Evolutionary conservation across 1,140 invertebrate genomes (phyloP).

Genomic region (Thaumatotibia leucotreta): DNA sequence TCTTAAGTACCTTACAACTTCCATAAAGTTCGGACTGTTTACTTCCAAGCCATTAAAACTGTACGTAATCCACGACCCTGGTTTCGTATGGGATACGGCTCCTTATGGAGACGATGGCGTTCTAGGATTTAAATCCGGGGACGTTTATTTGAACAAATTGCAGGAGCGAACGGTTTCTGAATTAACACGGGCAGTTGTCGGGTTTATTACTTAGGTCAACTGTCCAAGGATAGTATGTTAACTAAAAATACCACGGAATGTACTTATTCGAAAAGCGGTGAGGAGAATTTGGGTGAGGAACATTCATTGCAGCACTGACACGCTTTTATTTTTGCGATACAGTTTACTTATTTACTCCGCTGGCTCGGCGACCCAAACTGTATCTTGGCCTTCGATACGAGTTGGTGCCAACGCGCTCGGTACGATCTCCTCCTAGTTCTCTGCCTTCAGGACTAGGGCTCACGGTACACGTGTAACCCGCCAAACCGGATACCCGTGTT

Average conservation of each 20-base stretch:
- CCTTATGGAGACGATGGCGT: background rate
- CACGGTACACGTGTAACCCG: no score
- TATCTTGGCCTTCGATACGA: no score
- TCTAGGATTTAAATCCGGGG: background rate
- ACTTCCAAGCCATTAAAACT: background rate
- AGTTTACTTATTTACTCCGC: no score
- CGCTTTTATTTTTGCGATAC: no score
- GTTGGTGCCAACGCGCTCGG: no score
- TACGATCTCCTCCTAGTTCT: no score
- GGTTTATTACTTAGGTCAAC: background rate
- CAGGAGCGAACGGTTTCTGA: background rate
- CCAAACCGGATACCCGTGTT: no score
- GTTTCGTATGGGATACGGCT: background rate
- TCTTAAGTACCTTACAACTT: background rate
- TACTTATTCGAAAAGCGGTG: no score
- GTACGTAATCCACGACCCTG: background rate
- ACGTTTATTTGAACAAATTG: conserved; percentile 8
- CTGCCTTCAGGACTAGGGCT: no score
- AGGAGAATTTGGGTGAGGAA: no score
- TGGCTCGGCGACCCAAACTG: no score
- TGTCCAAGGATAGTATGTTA: background rate
- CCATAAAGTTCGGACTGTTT: background rate
- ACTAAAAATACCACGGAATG: background rate
- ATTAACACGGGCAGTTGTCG: background rate
- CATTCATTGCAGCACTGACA: no score